These are phyloP conservation scores for Pseudochirops cupreus DNA, from an alignment of 2,797 vertebrate genomes.

Conservation along the genomic window DNA sequence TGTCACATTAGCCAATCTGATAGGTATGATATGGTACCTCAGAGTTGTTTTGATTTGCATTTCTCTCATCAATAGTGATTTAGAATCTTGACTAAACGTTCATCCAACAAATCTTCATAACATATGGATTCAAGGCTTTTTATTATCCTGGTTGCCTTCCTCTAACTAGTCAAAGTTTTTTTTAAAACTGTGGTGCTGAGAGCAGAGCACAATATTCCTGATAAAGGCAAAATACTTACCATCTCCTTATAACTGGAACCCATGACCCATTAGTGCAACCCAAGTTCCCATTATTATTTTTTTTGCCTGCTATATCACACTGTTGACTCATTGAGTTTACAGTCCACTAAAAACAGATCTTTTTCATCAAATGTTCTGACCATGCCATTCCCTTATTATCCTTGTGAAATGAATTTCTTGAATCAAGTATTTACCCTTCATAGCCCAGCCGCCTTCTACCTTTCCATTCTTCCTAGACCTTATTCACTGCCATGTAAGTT, in stretches of 20 bases:
- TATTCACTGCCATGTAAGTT: background rate
- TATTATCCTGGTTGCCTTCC: background rate
- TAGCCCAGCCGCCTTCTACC: background rate
- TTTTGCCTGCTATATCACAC: background rate
- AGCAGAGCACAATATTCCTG: background rate
- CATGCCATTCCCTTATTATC: background rate
- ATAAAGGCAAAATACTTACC: background rate
- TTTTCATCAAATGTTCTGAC: background rate
- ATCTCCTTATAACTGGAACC: background rate
- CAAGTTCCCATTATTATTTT: background rate
- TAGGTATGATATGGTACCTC: too few relatives aligned
- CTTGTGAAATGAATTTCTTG: background rate
- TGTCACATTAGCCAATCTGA: too few relatives aligned
- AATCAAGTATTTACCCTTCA: background rate
- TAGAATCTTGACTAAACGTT: background rate
- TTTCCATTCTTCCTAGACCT: background rate
- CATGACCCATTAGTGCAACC: background rate
- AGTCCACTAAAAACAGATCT: background rate
- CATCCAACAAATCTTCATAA: background rate
- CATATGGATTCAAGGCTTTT: background rate
- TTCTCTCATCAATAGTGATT: too few relatives aligned
- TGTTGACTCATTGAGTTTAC: background rate
- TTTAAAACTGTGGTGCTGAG: background rate
- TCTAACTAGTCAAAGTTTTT: background rate
- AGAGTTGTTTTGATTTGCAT: too few relatives aligned